Conservation (phyloP, 1,140 invertebrate genomes). For the Leptinotarsa defecta region DNA sequence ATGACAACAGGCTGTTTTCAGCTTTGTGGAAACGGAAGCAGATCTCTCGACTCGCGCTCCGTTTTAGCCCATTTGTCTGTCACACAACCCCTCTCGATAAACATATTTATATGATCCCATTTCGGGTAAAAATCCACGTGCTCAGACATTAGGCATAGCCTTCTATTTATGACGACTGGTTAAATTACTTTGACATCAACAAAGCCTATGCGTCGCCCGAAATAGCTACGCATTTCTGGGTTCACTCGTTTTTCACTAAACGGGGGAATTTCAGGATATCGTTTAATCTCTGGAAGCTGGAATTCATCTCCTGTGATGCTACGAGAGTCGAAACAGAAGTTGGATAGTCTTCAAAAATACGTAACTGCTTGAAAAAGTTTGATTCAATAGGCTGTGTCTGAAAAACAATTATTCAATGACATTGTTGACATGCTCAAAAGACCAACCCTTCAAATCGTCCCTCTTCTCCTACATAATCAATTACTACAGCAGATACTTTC, state of each 20-base stretch:
- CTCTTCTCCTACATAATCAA: too few species aligned
- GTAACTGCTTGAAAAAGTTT: too few species aligned
- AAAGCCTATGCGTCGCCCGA: conserved; percentile 33
- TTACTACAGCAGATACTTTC: too few species aligned
- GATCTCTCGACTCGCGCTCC: conserved; percentile 41
- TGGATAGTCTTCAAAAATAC: too few species aligned
- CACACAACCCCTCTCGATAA: conserved; percentile 48
- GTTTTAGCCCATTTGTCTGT: conserved; percentile 52
- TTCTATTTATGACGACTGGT: conserved; percentile 53
- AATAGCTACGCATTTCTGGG: conserved; percentile 32
- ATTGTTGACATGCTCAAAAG: too few species aligned
- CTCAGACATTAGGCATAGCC: conserved; percentile 30
- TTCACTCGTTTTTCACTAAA: conserved; percentile 33
- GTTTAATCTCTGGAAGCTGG: conserved; percentile 10
- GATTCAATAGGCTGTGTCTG: too few species aligned
- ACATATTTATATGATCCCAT: conserved; percentile 46
- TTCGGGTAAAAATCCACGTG: conserved; percentile 37
- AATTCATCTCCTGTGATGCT: background rate
- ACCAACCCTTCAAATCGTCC: too few species aligned
- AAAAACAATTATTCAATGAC: too few species aligned
- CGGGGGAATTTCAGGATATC: conserved; percentile 12
- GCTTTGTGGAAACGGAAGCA: conserved; percentile 55
- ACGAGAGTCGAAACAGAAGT: background rate
- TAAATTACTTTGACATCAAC: conserved; percentile 55
- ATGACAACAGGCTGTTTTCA: conserved; percentile 55